Base-by-base conservation (phyloP, 2,797 vertebrate species). In the Orestias chungarensis region DNA sequence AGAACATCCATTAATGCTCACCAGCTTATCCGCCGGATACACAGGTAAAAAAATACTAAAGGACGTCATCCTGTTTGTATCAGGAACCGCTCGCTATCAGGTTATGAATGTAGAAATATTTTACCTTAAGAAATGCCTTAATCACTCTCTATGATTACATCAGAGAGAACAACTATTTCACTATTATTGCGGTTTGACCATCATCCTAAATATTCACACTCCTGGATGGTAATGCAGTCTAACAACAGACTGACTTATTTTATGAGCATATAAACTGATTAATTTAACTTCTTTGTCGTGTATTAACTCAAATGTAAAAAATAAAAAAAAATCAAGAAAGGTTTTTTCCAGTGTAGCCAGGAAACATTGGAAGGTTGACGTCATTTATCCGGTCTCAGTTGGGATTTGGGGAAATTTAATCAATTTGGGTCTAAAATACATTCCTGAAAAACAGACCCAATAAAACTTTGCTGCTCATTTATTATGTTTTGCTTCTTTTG, bases 1-100 rank as follows among this genome's bases (percentile, higher is more conserved):
- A 83, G 80, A 79, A 4, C 20, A 14, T 79, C 87, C 82, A 78
- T 88, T 76, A 80, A 40, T 33, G 17, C 73, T 68, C 74, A 76
- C 84, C 68, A 70, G 82, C 72, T 73, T 79, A 4, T 68, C 67
- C 49, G n/a, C 66, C 12, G 0, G 55, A 75, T 35, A 8, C 74
- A 67, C 77, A 71, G 49, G 65, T 54, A 76, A 78, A 67, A 25
- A 44, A 7, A 33, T 29, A 1, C 44, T 15, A 17, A n/a, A 14
- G 9, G n/a, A 9, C 1, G 35, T 44, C 38, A 25, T 46, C 6
- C 25, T 15, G 65, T 3, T 6, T 4, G 31, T 29, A n/a, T 35
- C 11, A 38, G 44, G 33, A 38, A n/a, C 42, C 8, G 42, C 8
- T 43, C 42, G 42, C 8, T 43, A 43, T 12, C 6, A 7, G 42